phyloP scores from a whole-genome alignment of 1,140 invertebrate species.

The Pemphigus obesinymphae region DNA sequence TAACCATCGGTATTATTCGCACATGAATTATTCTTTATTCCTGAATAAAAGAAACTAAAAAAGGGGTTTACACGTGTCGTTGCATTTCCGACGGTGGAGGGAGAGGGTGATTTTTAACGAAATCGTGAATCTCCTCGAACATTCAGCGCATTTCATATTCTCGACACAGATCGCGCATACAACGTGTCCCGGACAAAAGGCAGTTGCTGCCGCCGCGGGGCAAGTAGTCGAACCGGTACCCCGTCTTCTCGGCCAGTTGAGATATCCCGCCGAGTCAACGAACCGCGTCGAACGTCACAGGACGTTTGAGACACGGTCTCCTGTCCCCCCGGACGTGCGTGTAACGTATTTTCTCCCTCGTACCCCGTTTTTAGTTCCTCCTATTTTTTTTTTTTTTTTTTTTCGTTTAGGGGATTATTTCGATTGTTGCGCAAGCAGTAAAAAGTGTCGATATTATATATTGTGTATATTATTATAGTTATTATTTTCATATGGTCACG shows the following conservation, averaged over 20 bases:
- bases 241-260: neutral
- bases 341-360: neutral
- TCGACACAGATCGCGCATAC: neutral
- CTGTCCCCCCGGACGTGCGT: neutral
- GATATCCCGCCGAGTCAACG: neutral
- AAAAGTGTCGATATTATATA: neutral
- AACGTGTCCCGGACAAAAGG: neutral
- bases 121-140: neutral
- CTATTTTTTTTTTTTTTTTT: neutral
- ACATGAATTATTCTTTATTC: too few species aligned
- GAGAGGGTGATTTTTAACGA: too few species aligned
- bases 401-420: neutral
- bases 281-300: neutral
- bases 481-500: neutral
- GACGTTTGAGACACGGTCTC: too few species aligned
- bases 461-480: neutral
- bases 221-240: neutral
- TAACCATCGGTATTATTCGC: too few species aligned
- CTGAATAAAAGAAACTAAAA: too few species aligned
- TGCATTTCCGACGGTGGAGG: too few species aligned
- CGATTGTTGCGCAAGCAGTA: too few species aligned
- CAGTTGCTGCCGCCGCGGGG: neutral
- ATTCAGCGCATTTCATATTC: too few species aligned
- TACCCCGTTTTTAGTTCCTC: neutral
- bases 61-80: too few species aligned